Evolutionary conservation across 2,113 vertebrate species (phyloP).

Genomic region (Melanotaenia duboulayi): DNA sequence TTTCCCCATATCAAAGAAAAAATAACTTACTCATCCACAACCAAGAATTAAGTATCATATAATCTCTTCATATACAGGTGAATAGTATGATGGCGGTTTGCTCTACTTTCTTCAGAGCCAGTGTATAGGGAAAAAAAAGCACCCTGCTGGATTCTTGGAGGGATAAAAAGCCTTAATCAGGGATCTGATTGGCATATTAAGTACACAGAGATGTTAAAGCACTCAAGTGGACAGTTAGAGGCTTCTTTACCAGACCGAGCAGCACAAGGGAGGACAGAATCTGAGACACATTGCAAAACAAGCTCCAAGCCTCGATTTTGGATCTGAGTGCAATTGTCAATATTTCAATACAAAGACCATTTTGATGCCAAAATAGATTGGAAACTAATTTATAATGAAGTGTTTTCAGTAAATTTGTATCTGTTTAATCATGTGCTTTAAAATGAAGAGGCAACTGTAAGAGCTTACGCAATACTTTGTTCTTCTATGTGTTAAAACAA

Average conservation of each 20-base stretch:
- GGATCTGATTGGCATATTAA: conserved; percentile 66
- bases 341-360: conserved; percentile 56
- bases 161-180: conserved; percentile 67
- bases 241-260: conserved; percentile 40
- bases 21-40: conserved; percentile 21
- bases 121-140: conserved; percentile 34
- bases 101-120: conserved; percentile 59
- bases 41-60: conserved; percentile 11
- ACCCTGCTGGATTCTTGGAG: conserved; percentile 64
- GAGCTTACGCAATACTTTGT: conserved; percentile 72
- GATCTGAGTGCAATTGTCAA: conserved; percentile 40
- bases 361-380: conserved; percentile 71
- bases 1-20: conserved; percentile 14
- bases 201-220: conserved; percentile 69
- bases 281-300: conserved; percentile 52
- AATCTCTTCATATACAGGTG: conserved; percentile 19
- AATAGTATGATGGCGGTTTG: conserved; percentile 3
- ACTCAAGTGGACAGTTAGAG: conserved; percentile 67
- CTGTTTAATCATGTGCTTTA: conserved; percentile 73
- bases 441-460: conserved; percentile 76
- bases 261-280: conserved; percentile 18
- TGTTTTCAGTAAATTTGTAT: conserved; percentile 66
- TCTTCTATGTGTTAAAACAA: conserved; percentile 78
- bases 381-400: conserved; percentile 60
- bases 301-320: conserved; percentile 28